Evolutionary conservation across 2,888 invertebrate genomes (phyloP).

Genomic region (Himalopsyche kuldschensis): DNA sequence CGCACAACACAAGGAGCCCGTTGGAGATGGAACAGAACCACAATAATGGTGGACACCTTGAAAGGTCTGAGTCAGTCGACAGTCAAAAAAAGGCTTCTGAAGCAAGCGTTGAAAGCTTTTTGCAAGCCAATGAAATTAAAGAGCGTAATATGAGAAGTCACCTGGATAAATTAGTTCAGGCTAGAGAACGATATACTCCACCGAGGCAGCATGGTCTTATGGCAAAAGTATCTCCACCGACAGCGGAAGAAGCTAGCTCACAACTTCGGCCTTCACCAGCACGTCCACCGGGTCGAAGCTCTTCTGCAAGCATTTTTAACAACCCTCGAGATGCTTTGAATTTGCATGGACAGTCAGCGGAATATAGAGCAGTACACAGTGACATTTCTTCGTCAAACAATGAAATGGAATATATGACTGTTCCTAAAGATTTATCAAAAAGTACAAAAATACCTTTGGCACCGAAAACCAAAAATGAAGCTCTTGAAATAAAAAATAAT

Average conservation of each 20-base stretch:
- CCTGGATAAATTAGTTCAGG: conserved; percentile 28
- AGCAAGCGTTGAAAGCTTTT: conserved; percentile 6
- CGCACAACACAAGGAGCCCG: conserved; percentile 56
- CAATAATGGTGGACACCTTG: conserved; percentile 57
- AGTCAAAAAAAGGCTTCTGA: conserved; percentile 45
- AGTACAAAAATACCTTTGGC: conserved; percentile 39
- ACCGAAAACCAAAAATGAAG: conserved; percentile 45
- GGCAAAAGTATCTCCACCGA: conserved; percentile 67
- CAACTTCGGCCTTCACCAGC: conserved; percentile 69
- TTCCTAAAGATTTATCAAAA: conserved; percentile 52
- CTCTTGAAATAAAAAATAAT: conserved; percentile 43
- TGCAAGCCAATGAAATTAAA: conserved; percentile 20
- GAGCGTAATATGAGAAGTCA: conserved; percentile 32
- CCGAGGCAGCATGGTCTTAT: conserved; percentile 53
- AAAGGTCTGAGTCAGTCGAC: conserved; percentile 53
- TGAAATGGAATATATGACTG: conserved; percentile 39
- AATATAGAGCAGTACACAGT: background rate
- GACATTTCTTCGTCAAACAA: background rate
- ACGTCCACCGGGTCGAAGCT: conserved; percentile 52
- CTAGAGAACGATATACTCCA: conserved; percentile 60
- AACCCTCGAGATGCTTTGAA: conserved; percentile 45
- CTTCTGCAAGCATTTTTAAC: conserved; percentile 42
- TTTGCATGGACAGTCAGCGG: background rate
- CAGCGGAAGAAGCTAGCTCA: conserved; percentile 66
- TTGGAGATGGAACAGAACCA: conserved; percentile 59